Evolutionary conservation across 2,113 vertebrate species (phyloP), one percentile per base, ranked within the genome.

Genomic region (Nesoenas mayeri): DNA sequence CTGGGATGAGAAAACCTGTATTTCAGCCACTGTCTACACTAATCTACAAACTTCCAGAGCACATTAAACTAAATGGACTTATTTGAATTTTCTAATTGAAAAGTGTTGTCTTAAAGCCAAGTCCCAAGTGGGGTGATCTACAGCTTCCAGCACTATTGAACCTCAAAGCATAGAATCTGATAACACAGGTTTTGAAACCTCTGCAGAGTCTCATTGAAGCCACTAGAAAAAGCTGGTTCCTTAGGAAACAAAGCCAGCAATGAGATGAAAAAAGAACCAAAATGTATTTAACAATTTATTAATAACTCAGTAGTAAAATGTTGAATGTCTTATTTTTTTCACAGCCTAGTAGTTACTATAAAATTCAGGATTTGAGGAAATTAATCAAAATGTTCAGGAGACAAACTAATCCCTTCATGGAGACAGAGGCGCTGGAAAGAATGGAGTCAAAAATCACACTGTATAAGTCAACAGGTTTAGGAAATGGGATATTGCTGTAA

Each of bases 71-170:
- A 94, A 90, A 85, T 12, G n/a, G 85, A 85, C 38, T 91, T 91
- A 95, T 92, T 96, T 97, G 80, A 95, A 88, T 96, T 96, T 95
- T 96, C 88, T 97, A 96, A 97, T 97, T 96, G 95, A 97, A 97
- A 96, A 88, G 34, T 94, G 92, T 92, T 95, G 83, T 95, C 89
- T 97, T 73, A 62, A 81, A 95, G 81, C 84, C 36, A 79, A 91
- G 31, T 97, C 97, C 93, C 97, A 92, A 62, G 58, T 73, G 94
- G 90, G 87, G 96, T 94, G 96, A 96, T 92, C 95, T 92, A 97
- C 94, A 96, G 96, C 97, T 96, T 96, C 88, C 94, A 96, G 96
- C 96, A 92, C 79, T 95, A 40, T 91, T 97, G 97, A 92, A 97
- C 96, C 97, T 95, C 94, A 7, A 94, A 96, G 79, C 34, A 28